Base-by-base conservation (phyloP, 1,140 invertebrate genomes). In the Melipona quadrifasciata region DNA sequence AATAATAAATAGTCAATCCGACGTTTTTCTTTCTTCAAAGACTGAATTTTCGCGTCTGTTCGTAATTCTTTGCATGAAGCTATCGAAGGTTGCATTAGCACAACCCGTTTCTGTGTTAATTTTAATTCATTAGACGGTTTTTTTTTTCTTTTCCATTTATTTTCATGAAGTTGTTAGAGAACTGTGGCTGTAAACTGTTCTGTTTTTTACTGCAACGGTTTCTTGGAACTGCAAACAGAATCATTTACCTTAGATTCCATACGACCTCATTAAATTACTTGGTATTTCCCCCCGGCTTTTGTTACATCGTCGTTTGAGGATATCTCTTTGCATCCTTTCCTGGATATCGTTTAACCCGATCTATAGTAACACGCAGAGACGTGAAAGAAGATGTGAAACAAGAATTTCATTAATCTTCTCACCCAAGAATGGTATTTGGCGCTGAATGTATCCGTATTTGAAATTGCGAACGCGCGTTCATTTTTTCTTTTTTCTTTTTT, bases 1-100 rank as follows among this genome's bases (percentile, higher is more conserved):
- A 14, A 61, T 12, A 24, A 61, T 24, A n/a, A 61, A 2, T 24
- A 12, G n/a, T n/a, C 12, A 31, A 39, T 47, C 39, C 6, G 24
- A 47, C 27, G 58, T 70, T 84, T 39, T 74, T 16, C 10, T 3
- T 14, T 67, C 87, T 85, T 82, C 58, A 1, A 83, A 21, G 34
- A 47, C 5, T 83, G 73, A 78, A 53, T 39, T 8, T 72, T 72
- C 70, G 24, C 21, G 34, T 1, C 16, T 27, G 1, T 47, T 47
- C 4, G 11, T 27, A 27, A 47, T 8, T 47, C 8, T 47, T 65
- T 27, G 27, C 14, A 2, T 0, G 17, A 65, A 65, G n/a, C 14
- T 14, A 16, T 39, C 2, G 21, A 47, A 71, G 21, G 4, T 47
- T 72, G 39, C 39, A n/a, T 53, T n/a, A 53, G 6, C n/a, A 17